Conservation (phyloP, 1,140 invertebrate species). For the fruit fly (Drosophila melanogaster) region Release_6_plus_ISO1_MT NT_033779.5:14259001-14259500, state of each 20-base stretch:
- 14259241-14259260: no score
- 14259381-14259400: constrained; percentile 37
- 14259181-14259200: constrained; percentile 39
- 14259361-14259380: constrained; percentile 38
- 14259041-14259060: constrained; percentile 42
- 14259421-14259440: constrained; percentile 23
- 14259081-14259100: constrained; percentile 5
- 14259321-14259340: constrained; percentile 24
- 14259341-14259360: constrained; percentile 12
- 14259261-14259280: no score
- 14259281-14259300: no score
- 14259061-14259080: constrained; percentile 72
- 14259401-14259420: constrained; percentile 9
- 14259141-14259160: constrained; percentile 1
- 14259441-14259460: constrained; percentile 74
- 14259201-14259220: background rate
- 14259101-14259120: background rate
- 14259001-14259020: constrained; percentile 75
- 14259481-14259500: constrained; percentile 60
- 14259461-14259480: constrained; percentile 66
- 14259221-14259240: no score
- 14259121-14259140: background rate
- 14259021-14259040: constrained; percentile 74
- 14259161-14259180: constrained; percentile 39
- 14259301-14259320: background rate